Conservation (phyloP, 2,888 invertebrate species). For the Liposcelis brunnea region DNA sequence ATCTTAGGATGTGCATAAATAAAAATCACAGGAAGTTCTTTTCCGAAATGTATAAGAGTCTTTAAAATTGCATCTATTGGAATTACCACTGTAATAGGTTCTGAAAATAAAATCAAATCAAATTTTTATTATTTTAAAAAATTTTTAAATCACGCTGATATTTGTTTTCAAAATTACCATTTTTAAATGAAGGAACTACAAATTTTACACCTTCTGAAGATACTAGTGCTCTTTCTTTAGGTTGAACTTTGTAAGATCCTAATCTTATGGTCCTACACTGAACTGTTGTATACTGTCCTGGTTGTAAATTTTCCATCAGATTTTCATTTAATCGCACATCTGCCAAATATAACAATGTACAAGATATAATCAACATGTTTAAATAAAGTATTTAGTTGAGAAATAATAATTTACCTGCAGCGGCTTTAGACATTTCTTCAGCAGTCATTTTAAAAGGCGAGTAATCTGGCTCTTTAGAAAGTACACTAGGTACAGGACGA, state of each 20-base stretch:
- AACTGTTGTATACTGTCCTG: slow-evolving; percentile 36
- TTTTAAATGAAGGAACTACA: slow-evolving; percentile 27
- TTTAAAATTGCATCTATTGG: slow-evolving; percentile 1
- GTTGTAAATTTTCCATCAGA: slow-evolving; percentile 23
- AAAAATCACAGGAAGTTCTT: neutral
- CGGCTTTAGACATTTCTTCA: neutral
- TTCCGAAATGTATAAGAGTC: neutral
- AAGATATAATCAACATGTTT: neutral
- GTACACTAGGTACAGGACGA: slow-evolving; percentile 8
- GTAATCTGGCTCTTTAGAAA: neutral
- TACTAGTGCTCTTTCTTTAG: slow-evolving; percentile 48
- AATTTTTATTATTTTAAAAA: neutral
- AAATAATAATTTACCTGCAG: slow-evolving; percentile 5
- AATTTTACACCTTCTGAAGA: slow-evolving; percentile 29
- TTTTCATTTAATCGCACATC: slow-evolving; percentile 15
- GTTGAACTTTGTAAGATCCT: slow-evolving; percentile 66
- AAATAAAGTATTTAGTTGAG: neutral
- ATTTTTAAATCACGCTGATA: too few species aligned
- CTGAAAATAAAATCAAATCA: slow-evolving; percentile 2
- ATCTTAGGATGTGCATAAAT: neutral
- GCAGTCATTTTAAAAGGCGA: neutral
- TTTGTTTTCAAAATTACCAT: slow-evolving; percentile 21
- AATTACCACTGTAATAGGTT: neutral
- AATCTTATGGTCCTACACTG: slow-evolving; percentile 63
- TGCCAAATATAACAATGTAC: slow-evolving; percentile 26